Base-by-base conservation (phyloP, 2,797 vertebrate species). In the Ctenosaura bakeri region DNA sequence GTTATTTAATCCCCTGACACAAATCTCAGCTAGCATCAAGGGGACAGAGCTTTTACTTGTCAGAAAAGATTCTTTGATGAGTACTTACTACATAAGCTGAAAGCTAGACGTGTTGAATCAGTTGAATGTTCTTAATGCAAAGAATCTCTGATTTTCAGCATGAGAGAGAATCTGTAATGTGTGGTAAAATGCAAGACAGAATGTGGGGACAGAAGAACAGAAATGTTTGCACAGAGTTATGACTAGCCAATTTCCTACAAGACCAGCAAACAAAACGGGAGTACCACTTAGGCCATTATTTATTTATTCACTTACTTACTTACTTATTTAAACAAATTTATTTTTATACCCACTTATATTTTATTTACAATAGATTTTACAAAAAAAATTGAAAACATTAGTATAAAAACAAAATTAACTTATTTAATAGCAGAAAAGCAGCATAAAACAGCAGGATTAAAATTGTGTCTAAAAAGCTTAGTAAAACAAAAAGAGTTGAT, bases 21-120 rank as follows among this genome's bases (percentile, higher is more conserved):
- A 85, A 66, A 66, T 85, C 46, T 85, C 16, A 85, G 29, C 66
- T 85, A 85, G 46, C 66, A 54, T 85, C 66, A 85, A 73, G 83
- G 29, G 64, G 29, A 32, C 13, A 13, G 82, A 85, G 82, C 32
- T 54, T 73, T 73, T 52, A 85, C 83, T 73, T 73, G 66, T 35
- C 66, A 85, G 69, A 85, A 66, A 13, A 85, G 32, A 73, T 85
- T 85, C 66, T 85, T 54, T 85, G 83, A 73, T 52, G 46, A 16
- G 46, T 85, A 85, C 46, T 73, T 85, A 35, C 66, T 73, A 73
- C 46, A 54, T 85, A 54, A 50, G 29, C 59, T 79, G 76, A 79
- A 79, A 66, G 54, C 56, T 10, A 87, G 56, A 64, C 74, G 78
- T 78, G 56, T 64, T 62, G 56, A 78, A 62, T 62, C 85, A 50